phyloP scores from a whole-genome alignment of 2,888 invertebrate genomes.

The Asteroscopus sphinx region DNA sequence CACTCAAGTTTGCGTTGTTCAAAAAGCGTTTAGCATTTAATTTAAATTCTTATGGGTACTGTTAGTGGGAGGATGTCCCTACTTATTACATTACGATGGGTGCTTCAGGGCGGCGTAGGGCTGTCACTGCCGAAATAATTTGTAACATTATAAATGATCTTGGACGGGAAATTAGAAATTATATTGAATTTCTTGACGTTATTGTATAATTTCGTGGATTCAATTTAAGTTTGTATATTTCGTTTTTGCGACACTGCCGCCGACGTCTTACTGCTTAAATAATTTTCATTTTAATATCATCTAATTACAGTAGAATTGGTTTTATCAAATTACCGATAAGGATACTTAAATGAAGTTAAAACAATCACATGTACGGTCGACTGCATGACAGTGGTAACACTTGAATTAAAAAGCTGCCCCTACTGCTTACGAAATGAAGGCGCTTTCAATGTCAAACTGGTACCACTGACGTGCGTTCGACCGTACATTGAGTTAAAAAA shows the following conservation, averaged over 20 bases:
- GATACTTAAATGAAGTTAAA: not conserved
- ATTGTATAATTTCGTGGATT: conserved; percentile 37
- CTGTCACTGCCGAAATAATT: conserved; percentile 50
- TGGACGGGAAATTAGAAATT: conserved; percentile 51
- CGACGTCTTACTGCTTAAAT: conserved; percentile 20
- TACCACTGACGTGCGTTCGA: too few species aligned
- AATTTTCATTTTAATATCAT: not conserved
- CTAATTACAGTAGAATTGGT: too few species aligned
- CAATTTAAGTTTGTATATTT: conserved; percentile 46
- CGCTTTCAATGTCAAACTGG: too few species aligned
- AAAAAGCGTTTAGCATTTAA: conserved; percentile 51
- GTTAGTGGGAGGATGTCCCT: conserved; percentile 64
- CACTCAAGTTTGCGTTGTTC: conserved; percentile 39
- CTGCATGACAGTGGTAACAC: too few species aligned
- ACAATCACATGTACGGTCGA: too few species aligned
- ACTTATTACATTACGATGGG: conserved; percentile 63
- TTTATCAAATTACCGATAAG: too few species aligned
- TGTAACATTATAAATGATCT: conserved; percentile 48
- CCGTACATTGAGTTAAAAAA: too few species aligned
- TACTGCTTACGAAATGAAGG: too few species aligned
- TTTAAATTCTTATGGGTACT: conserved; percentile 56
- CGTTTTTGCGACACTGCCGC: conserved; percentile 3
- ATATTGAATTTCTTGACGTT: conserved; percentile 47
- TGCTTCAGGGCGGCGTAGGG: conserved; percentile 55
- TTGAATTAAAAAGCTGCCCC: too few species aligned